A percentile compares a stretch with the other conserved stretches of the same genome.
Evolutionary conservation across 2,888 invertebrate species (phyloP).

Genomic region (Amphiduros pacificus): DNA sequence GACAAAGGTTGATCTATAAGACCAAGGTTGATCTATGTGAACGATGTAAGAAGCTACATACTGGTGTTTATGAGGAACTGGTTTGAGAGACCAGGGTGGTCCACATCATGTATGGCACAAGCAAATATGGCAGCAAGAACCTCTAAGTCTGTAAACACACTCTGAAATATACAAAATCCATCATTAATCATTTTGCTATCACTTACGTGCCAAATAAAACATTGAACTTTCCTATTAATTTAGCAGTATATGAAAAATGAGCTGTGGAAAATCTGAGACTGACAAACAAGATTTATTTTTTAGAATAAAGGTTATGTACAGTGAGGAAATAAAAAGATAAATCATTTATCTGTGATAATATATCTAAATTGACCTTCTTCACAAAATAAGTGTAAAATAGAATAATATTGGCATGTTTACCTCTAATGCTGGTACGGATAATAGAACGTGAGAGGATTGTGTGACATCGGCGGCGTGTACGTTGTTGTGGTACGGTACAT

Average conservation of each 20-base stretch:
- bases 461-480: constrained; percentile 98
- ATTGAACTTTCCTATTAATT: too few relatives aligned
- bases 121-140: constrained; percentile 95
- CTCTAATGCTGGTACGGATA: constrained; percentile 94
- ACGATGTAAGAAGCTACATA: constrained; percentile 61
- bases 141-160: constrained; percentile 96
- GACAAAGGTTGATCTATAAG: too few relatives aligned
- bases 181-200: too few relatives aligned
- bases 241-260: too few relatives aligned
- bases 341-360: neutral
- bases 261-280: too few relatives aligned
- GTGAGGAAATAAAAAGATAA: neutral
- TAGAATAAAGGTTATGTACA: too few relatives aligned
- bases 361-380: neutral
- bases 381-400: neutral
- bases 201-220: too few relatives aligned
- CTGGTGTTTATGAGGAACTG: constrained; percentile 98
- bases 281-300: too few relatives aligned
- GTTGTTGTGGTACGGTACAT: constrained; percentile 99
- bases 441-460: constrained; percentile 93
- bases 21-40: too few relatives aligned
- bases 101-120: constrained; percentile 98
- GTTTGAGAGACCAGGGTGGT: constrained; percentile 99
- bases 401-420: constrained; percentile 62
- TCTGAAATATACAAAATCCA: constrained; percentile 67